Base-by-base conservation (phyloP, 1,140 invertebrate genomes). In the Drosophila guanche region DNA sequence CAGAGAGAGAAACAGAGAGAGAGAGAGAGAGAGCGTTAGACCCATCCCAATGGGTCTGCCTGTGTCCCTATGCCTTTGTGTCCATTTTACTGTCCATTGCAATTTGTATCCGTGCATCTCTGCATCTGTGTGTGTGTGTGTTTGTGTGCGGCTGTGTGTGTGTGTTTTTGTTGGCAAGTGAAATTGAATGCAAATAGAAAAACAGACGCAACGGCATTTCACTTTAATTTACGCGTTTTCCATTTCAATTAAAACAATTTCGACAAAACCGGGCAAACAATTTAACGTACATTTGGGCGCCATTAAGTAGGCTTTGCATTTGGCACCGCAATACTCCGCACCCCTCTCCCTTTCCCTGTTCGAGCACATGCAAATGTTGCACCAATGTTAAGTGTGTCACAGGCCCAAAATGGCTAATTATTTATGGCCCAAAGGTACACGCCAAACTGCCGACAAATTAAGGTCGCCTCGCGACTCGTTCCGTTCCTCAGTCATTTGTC, bases 241-340 rank as follows among this genome's bases (percentile, higher is more conserved):
- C 81, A 81, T 85, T 85, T 85, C 81, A 85, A 85, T 85, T 85
- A 85, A 85, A 85, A 85, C 81, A 86, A 84, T 84, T 84, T 57
- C 16, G 16, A 37, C 68, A 54, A 48, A 55, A 72, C 51, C 59
- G 50, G 57, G 56, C 57, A 41, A 63, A 40, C 72, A 81, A 81
- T 81, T 80, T 80, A 81, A 65, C 78, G 78, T 57, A 33, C 66
- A 69, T 69, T 55, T 72, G 56, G 33, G 76, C 77, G 81, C 76
- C 81, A 84, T 76, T 85, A 85, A 80, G 76, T 80, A 86, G 81
- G 80, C 79, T 72, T 73, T 55, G 56, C 56, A 42, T 67, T 37
- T 50, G 22, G 25, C 50, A 10, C 16, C 33, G 23, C 3, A 14
- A 29, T 5, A 7, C 29, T 6, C 46, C 23, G 7, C 50, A n/a